These are phyloP conservation scores for Oceanodroma tethys DNA, from an alignment of 2,113 vertebrate species.

Conservation along the genomic window DNA sequence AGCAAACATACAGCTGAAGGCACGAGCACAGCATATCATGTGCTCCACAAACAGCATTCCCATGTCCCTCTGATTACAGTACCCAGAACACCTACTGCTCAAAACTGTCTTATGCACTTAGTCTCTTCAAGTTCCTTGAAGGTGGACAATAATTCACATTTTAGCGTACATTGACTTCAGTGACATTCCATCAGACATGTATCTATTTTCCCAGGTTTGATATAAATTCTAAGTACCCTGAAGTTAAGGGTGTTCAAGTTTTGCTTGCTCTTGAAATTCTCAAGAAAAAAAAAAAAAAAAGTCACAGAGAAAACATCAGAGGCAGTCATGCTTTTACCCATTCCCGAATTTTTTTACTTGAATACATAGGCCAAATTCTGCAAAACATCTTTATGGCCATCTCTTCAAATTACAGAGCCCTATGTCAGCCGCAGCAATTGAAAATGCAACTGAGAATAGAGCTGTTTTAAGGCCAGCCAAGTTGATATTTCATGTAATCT, in stretches of 20 bases:
- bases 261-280: not conserved
- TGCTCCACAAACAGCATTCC: not conserved
- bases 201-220: not conserved
- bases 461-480: conserved; percentile 59
- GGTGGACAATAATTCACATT: not conserved
- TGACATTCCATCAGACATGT: not conserved
- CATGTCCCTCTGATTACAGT: not conserved
- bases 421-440: conserved; percentile 35
- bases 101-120: not conserved
- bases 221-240: not conserved
- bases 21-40: not conserved
- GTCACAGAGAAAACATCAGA: not conserved
- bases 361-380: not conserved
- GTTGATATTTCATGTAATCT: conserved; percentile 67
- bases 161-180: not conserved
- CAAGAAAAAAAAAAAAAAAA: not conserved
- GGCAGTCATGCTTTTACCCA: not conserved
- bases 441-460: conserved; percentile 55
- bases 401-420: conserved; percentile 56
- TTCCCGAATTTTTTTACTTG: not conserved
- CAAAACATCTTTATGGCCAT: conserved; percentile 48
- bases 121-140: not conserved
- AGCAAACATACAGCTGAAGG: not conserved
- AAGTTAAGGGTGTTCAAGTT: not conserved
- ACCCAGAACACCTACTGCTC: not conserved